Evolutionary conservation across 1,140 invertebrate genomes (phyloP), one percentile per base, ranked within the genome.

Genomic region (Micrasema minimum): DNA sequence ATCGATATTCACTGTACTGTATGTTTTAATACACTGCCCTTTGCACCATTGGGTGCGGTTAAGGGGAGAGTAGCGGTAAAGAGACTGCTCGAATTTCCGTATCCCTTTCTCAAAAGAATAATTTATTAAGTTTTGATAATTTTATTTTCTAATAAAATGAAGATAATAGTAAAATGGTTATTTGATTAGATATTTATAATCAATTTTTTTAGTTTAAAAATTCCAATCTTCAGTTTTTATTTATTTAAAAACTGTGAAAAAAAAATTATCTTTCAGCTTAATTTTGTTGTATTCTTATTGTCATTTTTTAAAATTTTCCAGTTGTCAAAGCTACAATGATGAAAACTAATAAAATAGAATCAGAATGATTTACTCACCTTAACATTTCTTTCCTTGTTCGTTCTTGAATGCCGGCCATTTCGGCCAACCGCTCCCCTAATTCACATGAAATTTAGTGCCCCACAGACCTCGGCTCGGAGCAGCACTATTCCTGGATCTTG

Each of bases 391-490:
- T 2, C 41, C 7, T 43, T 14, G 12, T 3, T 14, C 41, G 16
- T n/a, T 14, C 23, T 31, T 18, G 26, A 14, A 3, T 5, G 23
- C 35, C 23, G 26, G 14, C 51, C 51, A 31, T 35, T 55, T n/a
- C 51, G 18, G 55, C 43, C 57, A 41, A 72, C 71, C 71, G 66
- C 59, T 55, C 66, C 71, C 68, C 71, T 69, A 72, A 72, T 72
- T 72, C 66, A 72, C 41, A 35, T 51, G 26, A 65, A 72, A 72
- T 72, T 72, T 72, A 72, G 71, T 72, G 59, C 65, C 12, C 45
- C 66, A n/a, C n/a, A n/a, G n/a, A n/a, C n/a, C n/a, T n/a, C n/a
- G n/a, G n/a, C n/a, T n/a, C n/a, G n/a, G n/a, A n/a, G n/a, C n/a
- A n/a, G n/a, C n/a, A n/a, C n/a, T n/a, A n/a, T n/a, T n/a, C n/a